phyloP scores from a whole-genome alignment of 1,140 invertebrate genomes.

The Drosophila serrata region DNA sequence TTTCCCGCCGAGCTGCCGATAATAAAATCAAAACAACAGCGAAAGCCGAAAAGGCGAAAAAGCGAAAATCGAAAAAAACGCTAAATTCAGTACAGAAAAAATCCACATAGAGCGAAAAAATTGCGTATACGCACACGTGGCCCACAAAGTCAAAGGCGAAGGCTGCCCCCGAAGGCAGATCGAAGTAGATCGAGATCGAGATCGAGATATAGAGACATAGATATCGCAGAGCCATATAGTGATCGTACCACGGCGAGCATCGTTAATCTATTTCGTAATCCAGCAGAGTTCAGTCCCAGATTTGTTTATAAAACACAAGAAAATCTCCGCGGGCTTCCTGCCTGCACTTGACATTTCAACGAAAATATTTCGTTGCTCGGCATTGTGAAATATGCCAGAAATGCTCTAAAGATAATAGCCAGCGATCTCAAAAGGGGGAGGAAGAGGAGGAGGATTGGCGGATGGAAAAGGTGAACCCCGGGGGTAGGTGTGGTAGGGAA shows the following conservation, averaged over 20 bases:
- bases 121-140: constrained; percentile 82
- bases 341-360: constrained; percentile 79
- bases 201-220: constrained; percentile 6
- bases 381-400: constrained; percentile 78
- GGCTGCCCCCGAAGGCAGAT: constrained; percentile 29
- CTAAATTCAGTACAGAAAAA: constrained; percentile 8
- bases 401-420: constrained; percentile 65
- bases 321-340: constrained; percentile 39
- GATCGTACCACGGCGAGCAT: constrained; percentile 37
- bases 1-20: constrained; percentile 64
- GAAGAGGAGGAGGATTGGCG: too few species aligned
- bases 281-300: constrained; percentile 51
- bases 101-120: constrained; percentile 31
- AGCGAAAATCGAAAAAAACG: constrained; percentile 4
- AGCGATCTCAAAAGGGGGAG: neutral
- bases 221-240: neutral
- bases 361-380: constrained; percentile 69
- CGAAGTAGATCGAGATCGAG: too few species aligned
- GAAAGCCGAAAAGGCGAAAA: constrained; percentile 15
- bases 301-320: constrained; percentile 51
- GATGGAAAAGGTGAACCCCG: neutral
- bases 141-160: constrained; percentile 78
- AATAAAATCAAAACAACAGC: constrained; percentile 65
- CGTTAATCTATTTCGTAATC: constrained; percentile 63
- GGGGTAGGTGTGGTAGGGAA: constrained; percentile 17